phyloP scores from a whole-genome alignment of 2,888 invertebrate species.

The Bembecia ichneumoniformis region DNA sequence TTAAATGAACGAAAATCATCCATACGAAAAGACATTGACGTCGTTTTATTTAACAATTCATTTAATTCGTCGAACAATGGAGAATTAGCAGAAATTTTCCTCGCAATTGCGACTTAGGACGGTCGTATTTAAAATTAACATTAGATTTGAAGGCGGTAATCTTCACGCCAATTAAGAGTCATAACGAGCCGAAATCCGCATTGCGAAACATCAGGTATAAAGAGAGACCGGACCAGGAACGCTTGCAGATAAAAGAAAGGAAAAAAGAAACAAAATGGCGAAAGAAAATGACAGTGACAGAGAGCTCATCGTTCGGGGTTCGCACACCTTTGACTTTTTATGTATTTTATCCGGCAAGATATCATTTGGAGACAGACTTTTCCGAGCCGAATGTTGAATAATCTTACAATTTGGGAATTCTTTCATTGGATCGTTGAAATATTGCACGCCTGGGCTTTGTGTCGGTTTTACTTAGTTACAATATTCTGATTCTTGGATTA shows the following conservation, averaged over 20 bases:
- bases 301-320: background rate
- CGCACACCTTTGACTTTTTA: background rate
- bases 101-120: conserved; percentile 6
- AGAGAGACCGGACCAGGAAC: background rate
- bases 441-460: conserved; percentile 1
- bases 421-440: conserved; percentile 8
- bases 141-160: conserved; percentile 6
- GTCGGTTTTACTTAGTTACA: too few species aligned
- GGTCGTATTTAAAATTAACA: conserved; percentile 7
- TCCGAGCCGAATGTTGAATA: background rate
- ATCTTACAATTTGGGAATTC: conserved; percentile 2
- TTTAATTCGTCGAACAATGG: background rate
- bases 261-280: conserved; percentile 6
- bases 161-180: conserved; percentile 4
- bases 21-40: background rate
- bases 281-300: conserved; percentile 10
- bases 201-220: conserved; percentile 9
- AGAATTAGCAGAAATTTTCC: conserved; percentile 7
- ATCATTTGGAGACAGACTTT: background rate
- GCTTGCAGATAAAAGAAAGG: conserved; percentile 5
- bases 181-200: conserved; percentile 9
- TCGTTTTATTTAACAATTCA: background rate
- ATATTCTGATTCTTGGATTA: too few species aligned
- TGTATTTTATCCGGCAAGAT: background rate
- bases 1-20: too few species aligned